phyloP scores from a whole-genome alignment of 2,797 vertebrate genomes.

The Sebastolobus altivelis region DNA sequence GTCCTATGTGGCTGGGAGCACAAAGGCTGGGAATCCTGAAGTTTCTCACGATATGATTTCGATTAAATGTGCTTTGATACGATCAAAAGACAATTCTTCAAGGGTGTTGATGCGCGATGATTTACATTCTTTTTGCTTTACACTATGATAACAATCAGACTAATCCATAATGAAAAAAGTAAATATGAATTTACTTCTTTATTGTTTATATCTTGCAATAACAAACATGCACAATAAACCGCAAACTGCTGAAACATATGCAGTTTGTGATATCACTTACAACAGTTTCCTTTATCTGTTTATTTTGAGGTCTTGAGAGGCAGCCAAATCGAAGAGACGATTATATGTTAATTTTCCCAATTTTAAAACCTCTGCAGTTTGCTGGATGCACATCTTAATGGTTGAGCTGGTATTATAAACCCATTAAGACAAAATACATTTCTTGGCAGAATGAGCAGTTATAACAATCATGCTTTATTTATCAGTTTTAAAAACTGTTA shows the following conservation, averaged over 20 bases:
- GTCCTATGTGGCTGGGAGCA: neutral
- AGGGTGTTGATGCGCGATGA: neutral
- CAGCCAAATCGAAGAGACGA: neutral
- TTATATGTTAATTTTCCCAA: neutral
- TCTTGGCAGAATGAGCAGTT: neutral
- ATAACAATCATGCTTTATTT: neutral
- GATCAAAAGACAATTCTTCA: neutral
- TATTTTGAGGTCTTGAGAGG: neutral
- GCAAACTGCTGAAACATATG: neutral
- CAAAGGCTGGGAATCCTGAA: slow-evolving; percentile 6
- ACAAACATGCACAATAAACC: neutral
- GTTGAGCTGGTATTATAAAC: slow-evolving; percentile 8
- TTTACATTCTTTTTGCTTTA: neutral
- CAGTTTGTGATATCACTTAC: neutral
- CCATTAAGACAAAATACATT: neutral
- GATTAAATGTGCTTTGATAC: slow-evolving; percentile 12
- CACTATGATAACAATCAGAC: neutral
- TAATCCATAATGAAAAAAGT: neutral
- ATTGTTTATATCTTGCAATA: neutral
- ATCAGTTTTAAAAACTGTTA: neutral
- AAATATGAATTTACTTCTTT: neutral
- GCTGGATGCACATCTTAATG: neutral
- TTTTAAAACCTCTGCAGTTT: slow-evolving; percentile 1
- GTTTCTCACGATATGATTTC: slow-evolving; percentile 33
- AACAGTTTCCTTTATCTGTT: neutral